Conservation (phyloP, 2,888 invertebrate genomes). For the Pheosia gnoma region DNA sequence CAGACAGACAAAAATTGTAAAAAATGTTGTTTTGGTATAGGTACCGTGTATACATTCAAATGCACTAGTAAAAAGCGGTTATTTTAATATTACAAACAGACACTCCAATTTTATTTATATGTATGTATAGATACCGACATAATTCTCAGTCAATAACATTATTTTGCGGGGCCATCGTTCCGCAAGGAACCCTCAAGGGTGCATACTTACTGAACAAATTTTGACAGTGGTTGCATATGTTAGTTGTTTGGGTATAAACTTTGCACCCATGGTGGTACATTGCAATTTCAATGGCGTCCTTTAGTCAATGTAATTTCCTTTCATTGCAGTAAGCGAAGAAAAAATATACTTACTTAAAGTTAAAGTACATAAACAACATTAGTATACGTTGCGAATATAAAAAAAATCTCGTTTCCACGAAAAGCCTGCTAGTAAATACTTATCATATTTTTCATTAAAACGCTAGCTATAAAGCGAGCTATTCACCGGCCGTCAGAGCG, state of each 20-base stretch:
- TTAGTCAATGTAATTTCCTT: not conserved
- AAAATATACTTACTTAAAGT: not conserved
- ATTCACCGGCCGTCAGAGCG: conserved; percentile 39
- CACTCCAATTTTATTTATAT: too few relatives aligned
- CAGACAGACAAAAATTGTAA: too few relatives aligned
- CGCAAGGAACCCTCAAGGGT: not conserved
- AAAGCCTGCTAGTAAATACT: conserved; percentile 25
- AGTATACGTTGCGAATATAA: not conserved
- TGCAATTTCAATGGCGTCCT: not conserved
- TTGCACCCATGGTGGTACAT: not conserved
- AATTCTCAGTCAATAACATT: too few relatives aligned
- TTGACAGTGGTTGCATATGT: conserved; percentile 1
- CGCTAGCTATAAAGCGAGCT: conserved; percentile 30
- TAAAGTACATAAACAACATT: not conserved
- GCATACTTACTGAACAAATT: not conserved
- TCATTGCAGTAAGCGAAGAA: too few relatives aligned
- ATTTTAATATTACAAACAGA: too few relatives aligned
- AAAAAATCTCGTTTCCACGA: conserved; percentile 21
- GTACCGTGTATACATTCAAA: too few relatives aligned
- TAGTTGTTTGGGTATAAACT: not conserved
- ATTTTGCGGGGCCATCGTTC: not conserved
- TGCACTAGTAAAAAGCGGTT: too few relatives aligned
- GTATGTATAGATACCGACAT: too few relatives aligned
- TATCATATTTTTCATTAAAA: conserved; percentile 52
- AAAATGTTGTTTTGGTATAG: too few relatives aligned